These are phyloP conservation scores for Mylabris sibirica DNA, from an alignment of 2,888 invertebrate species.

Conservation along the genomic window DNA sequence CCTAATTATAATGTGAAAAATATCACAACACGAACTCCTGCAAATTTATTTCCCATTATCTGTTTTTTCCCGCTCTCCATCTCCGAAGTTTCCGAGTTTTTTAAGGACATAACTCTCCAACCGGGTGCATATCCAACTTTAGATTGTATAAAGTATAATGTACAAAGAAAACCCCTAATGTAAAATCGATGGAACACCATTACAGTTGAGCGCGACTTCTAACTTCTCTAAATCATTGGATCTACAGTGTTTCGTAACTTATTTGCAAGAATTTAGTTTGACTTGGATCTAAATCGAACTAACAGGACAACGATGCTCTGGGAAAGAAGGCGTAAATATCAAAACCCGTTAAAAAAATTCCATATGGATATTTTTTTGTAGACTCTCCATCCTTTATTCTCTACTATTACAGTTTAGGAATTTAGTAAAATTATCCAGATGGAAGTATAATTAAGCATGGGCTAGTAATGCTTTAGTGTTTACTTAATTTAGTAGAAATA, in stretches of 20 bases:
- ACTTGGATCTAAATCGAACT: conserved; percentile 12
- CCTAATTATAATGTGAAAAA: conserved; percentile 61
- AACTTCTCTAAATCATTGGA: conserved; percentile 58
- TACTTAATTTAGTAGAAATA: conserved; percentile 34
- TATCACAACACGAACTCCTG: conserved; percentile 58
- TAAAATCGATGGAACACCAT: conserved; percentile 64
- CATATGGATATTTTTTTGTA: not conserved
- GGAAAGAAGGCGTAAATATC: conserved; percentile 12
- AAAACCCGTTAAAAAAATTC: not conserved
- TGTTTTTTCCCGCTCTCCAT: conserved; percentile 61
- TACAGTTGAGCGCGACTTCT: conserved; percentile 60
- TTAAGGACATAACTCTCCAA: conserved; percentile 59
- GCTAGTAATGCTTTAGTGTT: conserved; percentile 20
- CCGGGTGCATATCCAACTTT: conserved; percentile 63
- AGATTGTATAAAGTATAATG: conserved; percentile 64
- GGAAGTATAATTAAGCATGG: conserved; percentile 15
- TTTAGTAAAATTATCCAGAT: conserved; percentile 8
- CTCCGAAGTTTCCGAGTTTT: conserved; percentile 57
- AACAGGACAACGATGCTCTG: conserved; percentile 11
- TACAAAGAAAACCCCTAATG: conserved; percentile 64
- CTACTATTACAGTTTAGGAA: not conserved
- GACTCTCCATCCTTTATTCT: not conserved
- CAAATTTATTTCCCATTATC: conserved; percentile 64
- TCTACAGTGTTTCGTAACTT: conserved; percentile 49
- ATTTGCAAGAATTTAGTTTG: conserved; percentile 45